Evolutionary conservation across 2,888 invertebrate species (phyloP).

Genomic region (Nephrotoma flavescens): DNA sequence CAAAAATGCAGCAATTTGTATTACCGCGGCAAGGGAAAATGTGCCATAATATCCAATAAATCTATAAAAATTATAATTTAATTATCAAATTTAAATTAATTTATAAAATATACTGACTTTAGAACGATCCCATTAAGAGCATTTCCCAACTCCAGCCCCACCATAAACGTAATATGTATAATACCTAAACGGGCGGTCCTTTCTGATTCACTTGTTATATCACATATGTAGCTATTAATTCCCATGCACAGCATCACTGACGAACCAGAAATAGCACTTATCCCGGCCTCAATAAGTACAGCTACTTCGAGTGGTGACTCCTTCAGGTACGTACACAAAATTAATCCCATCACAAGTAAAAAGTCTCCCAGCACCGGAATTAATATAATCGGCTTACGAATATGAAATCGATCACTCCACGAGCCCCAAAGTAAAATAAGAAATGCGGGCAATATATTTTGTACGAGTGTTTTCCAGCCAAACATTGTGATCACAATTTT

Average conservation of each 20-base stretch:
- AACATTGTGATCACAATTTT: conserved; percentile 65
- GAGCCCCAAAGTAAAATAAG: conserved; percentile 71
- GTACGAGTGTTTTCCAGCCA: conserved; percentile 74
- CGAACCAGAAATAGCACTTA: conserved; percentile 68
- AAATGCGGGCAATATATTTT: conserved; percentile 64
- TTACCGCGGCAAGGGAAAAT: conserved; percentile 59
- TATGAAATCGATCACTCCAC: conserved; percentile 47
- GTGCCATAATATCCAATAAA: conserved; percentile 72
- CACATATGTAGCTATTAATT: conserved; percentile 77
- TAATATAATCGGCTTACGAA: conserved; percentile 56
- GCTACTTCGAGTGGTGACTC: conserved; percentile 67
- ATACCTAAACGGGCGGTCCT: conserved; percentile 75
- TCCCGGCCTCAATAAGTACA: conserved; percentile 64
- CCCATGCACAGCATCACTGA: conserved; percentile 88
- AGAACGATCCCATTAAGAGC: conserved; percentile 69
- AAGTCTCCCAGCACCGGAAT: conserved; percentile 70
- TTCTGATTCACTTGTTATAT: conserved; percentile 68
- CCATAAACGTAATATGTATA: conserved; percentile 74
- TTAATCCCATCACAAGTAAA: conserved; percentile 59
- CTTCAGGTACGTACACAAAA: conserved; percentile 65
- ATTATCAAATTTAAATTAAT: not conserved
- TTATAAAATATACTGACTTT: conserved; percentile 23
- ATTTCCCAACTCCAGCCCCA: conserved; percentile 80
- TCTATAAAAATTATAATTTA: conserved; percentile 15
- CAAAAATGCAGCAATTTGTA: conserved; percentile 58